Conservation (phyloP, 2,888 invertebrate genomes). For the Drosophila mettleri region DNA sequence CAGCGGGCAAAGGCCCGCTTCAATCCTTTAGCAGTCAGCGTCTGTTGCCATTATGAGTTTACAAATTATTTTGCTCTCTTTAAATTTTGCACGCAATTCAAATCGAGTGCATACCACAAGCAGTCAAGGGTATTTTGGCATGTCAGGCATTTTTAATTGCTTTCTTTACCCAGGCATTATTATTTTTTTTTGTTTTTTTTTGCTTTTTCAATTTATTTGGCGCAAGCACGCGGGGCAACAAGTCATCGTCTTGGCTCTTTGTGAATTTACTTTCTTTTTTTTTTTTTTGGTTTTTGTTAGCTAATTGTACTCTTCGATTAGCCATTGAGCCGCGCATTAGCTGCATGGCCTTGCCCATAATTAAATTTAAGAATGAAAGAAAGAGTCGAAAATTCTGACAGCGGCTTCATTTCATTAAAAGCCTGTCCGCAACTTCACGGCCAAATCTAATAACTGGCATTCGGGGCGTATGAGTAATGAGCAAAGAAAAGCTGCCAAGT, state of each 20-base stretch:
- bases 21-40: background rate
- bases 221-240: conserved; percentile 57
- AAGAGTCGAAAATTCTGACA: conserved; percentile 23
- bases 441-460: conserved; percentile 7
- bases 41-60: background rate
- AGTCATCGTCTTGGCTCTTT: conserved; percentile 47
- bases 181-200: background rate
- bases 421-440: conserved; percentile 19
- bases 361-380: conserved; percentile 35
- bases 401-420: conserved; percentile 69
- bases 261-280: conserved; percentile 33
- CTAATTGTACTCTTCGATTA: conserved; percentile 69
- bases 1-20: background rate
- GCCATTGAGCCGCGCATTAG: conserved; percentile 28
- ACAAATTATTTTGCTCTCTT: background rate
- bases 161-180: conserved; percentile 5
- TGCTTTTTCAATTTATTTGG: conserved; percentile 49
- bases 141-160: conserved; percentile 16
- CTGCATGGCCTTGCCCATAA: conserved; percentile 47
- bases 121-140: conserved; percentile 8
- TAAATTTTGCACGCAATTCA: background rate
- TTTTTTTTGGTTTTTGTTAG: conserved; percentile 1
- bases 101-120: background rate
- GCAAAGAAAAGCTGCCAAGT: conserved; percentile 32
- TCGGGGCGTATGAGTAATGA: conserved; percentile 56